These are phyloP conservation scores for Dissostichus mawsoni DNA, from an alignment of 2,113 vertebrate species.

Conservation along the genomic window DNA sequence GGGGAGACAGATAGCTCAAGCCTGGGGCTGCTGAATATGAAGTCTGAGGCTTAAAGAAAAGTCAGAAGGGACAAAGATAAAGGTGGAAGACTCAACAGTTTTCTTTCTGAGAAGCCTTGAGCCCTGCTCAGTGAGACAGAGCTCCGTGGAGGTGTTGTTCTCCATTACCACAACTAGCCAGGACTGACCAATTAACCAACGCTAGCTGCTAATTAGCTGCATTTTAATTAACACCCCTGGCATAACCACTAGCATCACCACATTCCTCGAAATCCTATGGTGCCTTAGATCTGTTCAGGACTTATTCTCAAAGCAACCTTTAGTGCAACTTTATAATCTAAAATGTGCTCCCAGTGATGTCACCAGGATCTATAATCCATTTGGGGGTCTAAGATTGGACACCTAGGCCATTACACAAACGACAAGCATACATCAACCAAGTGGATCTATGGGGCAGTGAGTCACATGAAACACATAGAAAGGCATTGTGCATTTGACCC, in stretches of 20 bases:
- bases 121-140: conserved; percentile 43
- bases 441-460: conserved; percentile 36
- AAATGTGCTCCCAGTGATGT: conserved; percentile 50
- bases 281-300: conserved; percentile 19
- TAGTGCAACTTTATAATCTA: conserved; percentile 38
- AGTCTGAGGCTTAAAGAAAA: conserved; percentile 71
- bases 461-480: conserved; percentile 44
- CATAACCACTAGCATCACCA: conserved; percentile 41
- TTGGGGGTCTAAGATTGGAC: conserved; percentile 47
- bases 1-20: conserved; percentile 61
- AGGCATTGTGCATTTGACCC: conserved; percentile 66
- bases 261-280: conserved; percentile 6
- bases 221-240: conserved; percentile 56
- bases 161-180: conserved; percentile 40
- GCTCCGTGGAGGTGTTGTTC: conserved; percentile 42
- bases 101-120: conserved; percentile 47
- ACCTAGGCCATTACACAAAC: conserved; percentile 60
- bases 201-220: conserved; percentile 35
- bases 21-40: conserved; percentile 75
- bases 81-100: conserved; percentile 64
- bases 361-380: conserved; percentile 52
- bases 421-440: conserved; percentile 63
- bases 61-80: conserved; percentile 75
- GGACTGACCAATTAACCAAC: conserved; percentile 51
- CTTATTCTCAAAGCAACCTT: conserved; percentile 19